Conservation (phyloP, 1,140 invertebrate species). For the Druon quercuslanigerum region DNA sequence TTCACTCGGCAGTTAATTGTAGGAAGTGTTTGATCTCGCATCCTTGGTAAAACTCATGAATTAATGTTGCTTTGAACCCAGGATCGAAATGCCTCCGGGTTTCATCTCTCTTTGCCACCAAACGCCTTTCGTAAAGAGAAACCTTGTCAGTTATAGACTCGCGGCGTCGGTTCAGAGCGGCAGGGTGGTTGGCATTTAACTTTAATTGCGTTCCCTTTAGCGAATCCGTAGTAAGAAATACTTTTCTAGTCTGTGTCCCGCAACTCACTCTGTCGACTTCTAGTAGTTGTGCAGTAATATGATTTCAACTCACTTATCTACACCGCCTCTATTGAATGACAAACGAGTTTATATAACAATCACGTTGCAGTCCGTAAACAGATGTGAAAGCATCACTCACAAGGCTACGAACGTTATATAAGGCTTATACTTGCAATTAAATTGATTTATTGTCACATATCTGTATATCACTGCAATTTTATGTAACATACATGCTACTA, state of each 20-base stretch:
- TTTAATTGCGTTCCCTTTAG: slow-evolving; percentile 67
- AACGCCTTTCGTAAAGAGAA: slow-evolving; percentile 56
- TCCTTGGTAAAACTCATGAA: slow-evolving; percentile 49
- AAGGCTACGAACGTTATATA: not conserved
- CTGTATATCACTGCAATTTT: too few relatives aligned
- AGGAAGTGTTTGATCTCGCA: slow-evolving; percentile 65
- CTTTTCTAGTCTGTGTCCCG: slow-evolving; percentile 51
- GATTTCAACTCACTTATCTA: slow-evolving; percentile 53
- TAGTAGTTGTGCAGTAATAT: slow-evolving; percentile 63
- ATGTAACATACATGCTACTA: too few relatives aligned
- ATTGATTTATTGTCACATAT: too few relatives aligned
- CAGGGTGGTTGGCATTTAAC: slow-evolving; percentile 61
- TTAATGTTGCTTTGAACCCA: slow-evolving; percentile 62
- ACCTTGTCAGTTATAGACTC: slow-evolving; percentile 65
- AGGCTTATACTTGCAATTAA: not conserved
- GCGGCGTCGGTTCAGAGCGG: slow-evolving; percentile 56
- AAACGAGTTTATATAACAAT: not conserved
- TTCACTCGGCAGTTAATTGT: slow-evolving; percentile 55
- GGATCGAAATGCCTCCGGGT: slow-evolving; percentile 18
- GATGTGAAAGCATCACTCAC: not conserved
- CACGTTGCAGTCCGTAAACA: not conserved
- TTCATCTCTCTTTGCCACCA: slow-evolving; percentile 41
- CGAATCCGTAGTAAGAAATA: slow-evolving; percentile 64
- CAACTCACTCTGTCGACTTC: slow-evolving; percentile 51
- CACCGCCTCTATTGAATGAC: not conserved